phyloP scores from a whole-genome alignment of 2,797 vertebrate species.

The Trematomus bernacchii region DNA sequence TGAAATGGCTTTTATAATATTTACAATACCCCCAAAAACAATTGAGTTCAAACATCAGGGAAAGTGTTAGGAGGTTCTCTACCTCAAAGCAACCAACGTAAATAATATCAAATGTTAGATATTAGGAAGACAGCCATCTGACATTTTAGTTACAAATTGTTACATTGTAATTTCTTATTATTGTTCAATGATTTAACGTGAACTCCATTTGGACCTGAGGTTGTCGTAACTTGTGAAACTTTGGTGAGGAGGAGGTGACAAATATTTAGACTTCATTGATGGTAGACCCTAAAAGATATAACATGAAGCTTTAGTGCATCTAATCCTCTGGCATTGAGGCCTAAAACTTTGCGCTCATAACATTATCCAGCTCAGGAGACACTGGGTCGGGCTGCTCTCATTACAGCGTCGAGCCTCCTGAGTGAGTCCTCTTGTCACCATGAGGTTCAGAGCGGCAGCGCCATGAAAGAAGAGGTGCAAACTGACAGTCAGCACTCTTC shows the following conservation, averaged over 20 bases:
- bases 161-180: neutral
- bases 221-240: neutral
- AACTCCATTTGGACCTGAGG: neutral
- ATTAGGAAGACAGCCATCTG: neutral
- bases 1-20: too few relatives aligned
- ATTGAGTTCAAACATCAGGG: too few relatives aligned
- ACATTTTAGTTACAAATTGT: neutral
- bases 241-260: neutral
- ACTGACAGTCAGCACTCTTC: conserved; percentile 71
- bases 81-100: neutral
- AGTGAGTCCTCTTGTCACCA: conserved; percentile 76
- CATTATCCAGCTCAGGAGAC: conserved; percentile 63
- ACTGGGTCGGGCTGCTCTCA: conserved; percentile 54
- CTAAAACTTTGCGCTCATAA: conserved; percentile 54
- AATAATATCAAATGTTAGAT: neutral
- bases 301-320: conserved; percentile 48
- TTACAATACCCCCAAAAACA: too few relatives aligned
- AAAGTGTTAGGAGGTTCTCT: too few relatives aligned
- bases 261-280: conserved; percentile 7
- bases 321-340: conserved; percentile 48
- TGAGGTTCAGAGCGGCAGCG: conserved; percentile 51
- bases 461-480: conserved; percentile 78
- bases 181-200: neutral
- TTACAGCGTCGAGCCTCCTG: conserved; percentile 62
- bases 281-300: conserved; percentile 29